Evolutionary conservation across 2,113 vertebrate genomes (phyloP).

Genomic region (Rhinoptilus africanus): DNA sequence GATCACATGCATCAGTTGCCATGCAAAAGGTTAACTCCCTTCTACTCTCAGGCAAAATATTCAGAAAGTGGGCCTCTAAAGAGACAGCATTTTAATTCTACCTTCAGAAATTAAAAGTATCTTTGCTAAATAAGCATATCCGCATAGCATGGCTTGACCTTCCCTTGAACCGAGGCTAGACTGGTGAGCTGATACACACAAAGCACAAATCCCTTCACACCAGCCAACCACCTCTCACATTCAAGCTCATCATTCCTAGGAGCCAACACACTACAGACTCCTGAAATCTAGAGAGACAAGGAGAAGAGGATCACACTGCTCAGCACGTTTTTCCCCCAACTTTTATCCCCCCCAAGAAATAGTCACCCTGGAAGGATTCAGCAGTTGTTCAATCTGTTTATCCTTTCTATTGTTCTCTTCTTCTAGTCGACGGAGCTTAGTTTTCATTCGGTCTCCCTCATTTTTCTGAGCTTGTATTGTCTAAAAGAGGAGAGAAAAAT

Average conservation of each 20-base stretch:
- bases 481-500: slow-evolving; percentile 58
- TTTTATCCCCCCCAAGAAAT: neutral
- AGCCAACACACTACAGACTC: neutral
- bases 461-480: slow-evolving; percentile 83
- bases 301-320: neutral
- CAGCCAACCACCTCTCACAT: neutral
- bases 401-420: slow-evolving; percentile 88
- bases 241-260: neutral
- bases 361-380: slow-evolving; percentile 82
- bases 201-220: neutral
- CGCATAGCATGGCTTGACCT: neutral
- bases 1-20: neutral
- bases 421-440: slow-evolving; percentile 85
- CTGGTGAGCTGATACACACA: neutral
- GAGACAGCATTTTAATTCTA: neutral
- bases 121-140: neutral
- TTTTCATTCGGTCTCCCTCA: slow-evolving; percentile 84
- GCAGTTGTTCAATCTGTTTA: slow-evolving; percentile 88
- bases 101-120: neutral
- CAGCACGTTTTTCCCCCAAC: neutral
- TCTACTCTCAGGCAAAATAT: neutral
- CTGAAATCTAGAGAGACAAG: neutral
- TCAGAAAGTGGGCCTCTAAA: neutral
- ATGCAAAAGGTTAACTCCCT: neutral
- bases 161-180: neutral